Evolutionary conservation across 1,140 invertebrate species (phyloP), one percentile per base, ranked within the genome.

Genomic region (Chymomyza costata): DNA sequence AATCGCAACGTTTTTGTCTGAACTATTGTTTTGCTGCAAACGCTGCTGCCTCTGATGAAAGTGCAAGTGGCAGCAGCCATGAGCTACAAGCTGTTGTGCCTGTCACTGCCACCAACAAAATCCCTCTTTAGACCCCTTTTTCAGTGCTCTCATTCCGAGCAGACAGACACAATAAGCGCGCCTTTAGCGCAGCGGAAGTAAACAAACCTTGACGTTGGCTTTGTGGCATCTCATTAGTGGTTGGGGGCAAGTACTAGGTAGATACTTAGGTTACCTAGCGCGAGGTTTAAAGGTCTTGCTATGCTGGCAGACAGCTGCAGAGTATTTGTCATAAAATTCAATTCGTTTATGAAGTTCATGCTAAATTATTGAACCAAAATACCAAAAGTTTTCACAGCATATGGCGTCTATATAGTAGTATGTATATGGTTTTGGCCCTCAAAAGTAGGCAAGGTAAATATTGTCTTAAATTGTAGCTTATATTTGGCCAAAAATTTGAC

Each of bases 161-260:
- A 39, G 51, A 49, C 45, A 47, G 57, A 66, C 67, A 58, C 56
- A 61, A 70, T 65, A 48, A 35, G 48, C 56, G 52, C 68, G 47
- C 6, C 48, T 53, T 58, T 55, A 71, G 44, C 58, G 59, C 56
- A 47, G 66, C 73, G 71, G 71, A 78, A 71, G 71, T 80, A 80
- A 78, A 78, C 73, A 60, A 76, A 58, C 73, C 71, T 78, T 80
- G 71, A 64, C 32, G 40, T 17, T 39, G 49, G 32, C 47, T 47
- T 69, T 62, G 48, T 58, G 70, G 66, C 70, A 78, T 59, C 71
- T 76, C 66, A 76, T 76, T 76, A 71, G 58, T 45, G 57, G 40
- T 41, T 37, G 32, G 59, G n/a, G n/a, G 34, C n/a, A n/a, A n/a
- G n/a, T 25, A 25, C 17, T 28, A 32, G 17, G 47, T 43, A 48